phyloP scores from a whole-genome alignment of 2,797 vertebrate genomes.

The Epinephelus awoara region DNA sequence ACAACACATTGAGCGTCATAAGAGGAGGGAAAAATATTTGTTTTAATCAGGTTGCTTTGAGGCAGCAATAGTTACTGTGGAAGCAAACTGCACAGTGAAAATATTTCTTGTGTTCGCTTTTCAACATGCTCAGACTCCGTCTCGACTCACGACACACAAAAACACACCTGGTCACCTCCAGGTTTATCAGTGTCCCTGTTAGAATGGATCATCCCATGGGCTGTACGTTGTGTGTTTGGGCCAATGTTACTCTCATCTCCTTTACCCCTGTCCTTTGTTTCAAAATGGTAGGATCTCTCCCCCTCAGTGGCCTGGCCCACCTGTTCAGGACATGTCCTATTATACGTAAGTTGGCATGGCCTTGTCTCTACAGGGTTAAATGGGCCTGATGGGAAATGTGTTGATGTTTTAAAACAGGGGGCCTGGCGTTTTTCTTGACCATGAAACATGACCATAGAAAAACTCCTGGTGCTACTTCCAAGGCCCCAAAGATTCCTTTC shows the following conservation, averaged over 20 bases:
- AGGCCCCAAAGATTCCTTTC: constrained; percentile 18
- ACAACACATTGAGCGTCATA: neutral
- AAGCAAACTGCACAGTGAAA: neutral
- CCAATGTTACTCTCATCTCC: constrained; percentile 66
- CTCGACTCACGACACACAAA: neutral
- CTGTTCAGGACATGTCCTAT: constrained; percentile 83
- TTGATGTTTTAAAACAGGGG: constrained; percentile 10
- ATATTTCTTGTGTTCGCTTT: neutral
- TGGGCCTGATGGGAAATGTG: constrained; percentile 49
- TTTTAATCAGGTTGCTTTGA: neutral
- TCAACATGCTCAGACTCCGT: neutral
- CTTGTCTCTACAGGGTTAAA: constrained; percentile 48
- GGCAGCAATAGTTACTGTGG: neutral
- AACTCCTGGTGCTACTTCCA: constrained; percentile 7
- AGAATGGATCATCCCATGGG: constrained; percentile 16
- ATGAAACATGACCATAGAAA: constrained; percentile 35
- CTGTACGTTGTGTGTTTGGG: constrained; percentile 46
- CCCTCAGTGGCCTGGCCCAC: constrained; percentile 82
- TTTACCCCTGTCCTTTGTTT: constrained; percentile 74
- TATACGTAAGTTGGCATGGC: constrained; percentile 85
- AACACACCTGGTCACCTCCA: constrained; percentile 22
- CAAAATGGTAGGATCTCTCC: constrained; percentile 84
- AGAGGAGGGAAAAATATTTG: neutral
- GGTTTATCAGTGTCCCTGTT: constrained; percentile 9
- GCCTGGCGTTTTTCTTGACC: constrained; percentile 39